Conservation (phyloP, 2,113 vertebrate species). For the Mastomys natalensis region DNA sequence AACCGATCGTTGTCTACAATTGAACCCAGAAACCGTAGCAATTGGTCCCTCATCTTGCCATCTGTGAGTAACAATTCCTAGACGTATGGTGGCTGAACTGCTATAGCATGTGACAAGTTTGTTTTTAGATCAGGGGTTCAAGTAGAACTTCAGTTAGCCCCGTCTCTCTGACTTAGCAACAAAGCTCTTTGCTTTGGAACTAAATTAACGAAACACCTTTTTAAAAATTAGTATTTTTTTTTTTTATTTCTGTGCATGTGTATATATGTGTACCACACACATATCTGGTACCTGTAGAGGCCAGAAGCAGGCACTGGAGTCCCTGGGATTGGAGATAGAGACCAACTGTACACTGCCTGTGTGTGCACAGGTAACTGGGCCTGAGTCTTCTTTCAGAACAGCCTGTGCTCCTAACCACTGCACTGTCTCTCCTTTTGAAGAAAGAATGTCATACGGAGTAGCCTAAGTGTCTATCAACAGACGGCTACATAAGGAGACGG, state of each 20-base stretch:
- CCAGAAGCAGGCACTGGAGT: background rate
- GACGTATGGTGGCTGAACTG: background rate
- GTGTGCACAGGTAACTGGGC: background rate
- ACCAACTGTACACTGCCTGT: background rate
- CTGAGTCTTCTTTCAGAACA: background rate
- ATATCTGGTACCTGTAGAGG: background rate
- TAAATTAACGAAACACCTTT: background rate
- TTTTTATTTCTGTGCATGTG: background rate
- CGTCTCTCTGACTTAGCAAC: background rate
- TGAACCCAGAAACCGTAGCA: background rate
- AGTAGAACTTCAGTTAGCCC: background rate
- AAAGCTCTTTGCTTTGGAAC: conserved; percentile 14
- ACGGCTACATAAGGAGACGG: background rate
- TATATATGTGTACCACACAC: background rate
- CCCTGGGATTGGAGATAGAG: background rate
- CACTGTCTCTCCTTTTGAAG: background rate
- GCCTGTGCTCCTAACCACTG: background rate
- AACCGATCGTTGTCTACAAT: background rate
- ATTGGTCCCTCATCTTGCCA: background rate
- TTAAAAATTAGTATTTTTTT: background rate
- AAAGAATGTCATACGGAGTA: background rate
- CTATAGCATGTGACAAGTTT: background rate
- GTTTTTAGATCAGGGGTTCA: background rate
- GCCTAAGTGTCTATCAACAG: too few relatives aligned
- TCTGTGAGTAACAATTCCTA: background rate